Evolutionary conservation across 2,113 vertebrate genomes (phyloP).

Genomic region (Cynocephalus volans): DNA sequence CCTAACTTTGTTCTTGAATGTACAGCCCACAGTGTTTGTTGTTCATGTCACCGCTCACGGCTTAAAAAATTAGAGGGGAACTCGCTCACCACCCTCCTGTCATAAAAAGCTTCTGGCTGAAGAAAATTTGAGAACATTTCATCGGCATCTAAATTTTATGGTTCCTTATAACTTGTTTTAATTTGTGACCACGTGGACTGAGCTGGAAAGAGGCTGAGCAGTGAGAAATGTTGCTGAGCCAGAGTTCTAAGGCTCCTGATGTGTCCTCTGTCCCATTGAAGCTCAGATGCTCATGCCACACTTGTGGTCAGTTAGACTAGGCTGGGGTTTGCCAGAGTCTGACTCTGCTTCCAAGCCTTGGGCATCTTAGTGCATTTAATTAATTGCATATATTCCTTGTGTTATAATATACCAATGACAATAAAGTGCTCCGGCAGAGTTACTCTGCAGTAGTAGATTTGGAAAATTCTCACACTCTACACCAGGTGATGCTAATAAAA

Average conservation of each 20-base stretch:
- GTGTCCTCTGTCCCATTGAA: neutral
- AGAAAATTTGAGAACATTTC: conserved; percentile 56
- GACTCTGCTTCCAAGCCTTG: conserved; percentile 29
- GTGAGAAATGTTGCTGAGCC: conserved; percentile 44
- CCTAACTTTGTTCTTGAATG: conserved; percentile 51
- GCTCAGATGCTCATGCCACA: neutral
- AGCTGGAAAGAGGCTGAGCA: neutral
- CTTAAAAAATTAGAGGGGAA: conserved; percentile 57
- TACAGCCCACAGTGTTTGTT: neutral
- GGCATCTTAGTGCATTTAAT: neutral
- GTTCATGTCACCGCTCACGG: neutral
- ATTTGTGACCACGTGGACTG: neutral
- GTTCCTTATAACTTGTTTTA: conserved; percentile 61
- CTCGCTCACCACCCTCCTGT: conserved; percentile 2
- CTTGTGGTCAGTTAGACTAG: neutral
- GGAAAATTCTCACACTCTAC: neutral
- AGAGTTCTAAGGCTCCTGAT: conserved; percentile 11
- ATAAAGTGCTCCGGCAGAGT: neutral
- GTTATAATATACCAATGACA: neutral
- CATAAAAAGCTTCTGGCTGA: conserved; percentile 47
- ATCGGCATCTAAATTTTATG: conserved; percentile 25
- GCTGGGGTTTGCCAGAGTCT: neutral
- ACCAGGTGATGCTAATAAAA: neutral
- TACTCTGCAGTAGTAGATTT: neutral
- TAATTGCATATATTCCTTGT: neutral